Base-by-base conservation (phyloP, 2,113 vertebrate genomes). In the Scolopax mira region DNA sequence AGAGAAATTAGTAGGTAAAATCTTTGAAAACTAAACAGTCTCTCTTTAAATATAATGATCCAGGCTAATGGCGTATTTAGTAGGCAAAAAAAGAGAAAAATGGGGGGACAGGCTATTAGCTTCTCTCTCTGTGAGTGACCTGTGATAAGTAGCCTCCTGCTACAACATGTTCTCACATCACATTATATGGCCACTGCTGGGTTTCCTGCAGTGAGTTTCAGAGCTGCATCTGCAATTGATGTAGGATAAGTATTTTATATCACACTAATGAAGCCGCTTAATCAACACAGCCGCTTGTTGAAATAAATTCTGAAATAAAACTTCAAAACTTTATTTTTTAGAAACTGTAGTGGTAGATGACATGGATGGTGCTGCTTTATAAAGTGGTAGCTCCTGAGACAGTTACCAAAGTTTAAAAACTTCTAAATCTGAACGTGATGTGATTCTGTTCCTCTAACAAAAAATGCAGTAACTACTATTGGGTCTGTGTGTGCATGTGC, bases 211-310 rank as follows among this genome's bases (percentile, higher is more conserved):
- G n/a, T 79, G 60, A 65, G 41, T 22, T 79, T 79, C 18, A 10
- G 37, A 61, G 60, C 55, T 85, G 46, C 33, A 15, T 39, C 55
- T 88, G 65, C 44, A 60, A 13, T 11, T 73, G 23, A 4, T 52
- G 28, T 86, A 42, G 44, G 39, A 9, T 35, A 5, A 35, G n/a
- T 65, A 4, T 81, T 81, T 74, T 30, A 6, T 39, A 24, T 54
- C 70, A 33, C 23, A 4, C 7, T 62, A 27, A 57, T 16, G 24
- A 52, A 57, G 57, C 57, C 62, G 13, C 22, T 28, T 16, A 33
- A 0, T 85, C 55, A 44, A 13, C 3, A 2, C 2, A 30, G 66
- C n/a, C n/a, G n/a, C n/a, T n/a, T n/a, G n/a, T n/a, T n/a, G n/a
- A n/a, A n/a, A n/a, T n/a, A n/a, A 37, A 66, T 82, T 61, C 61